These are phyloP conservation scores for Stenurella melanura DNA, from an alignment of 2,888 invertebrate genomes.

Conservation along the genomic window DNA sequence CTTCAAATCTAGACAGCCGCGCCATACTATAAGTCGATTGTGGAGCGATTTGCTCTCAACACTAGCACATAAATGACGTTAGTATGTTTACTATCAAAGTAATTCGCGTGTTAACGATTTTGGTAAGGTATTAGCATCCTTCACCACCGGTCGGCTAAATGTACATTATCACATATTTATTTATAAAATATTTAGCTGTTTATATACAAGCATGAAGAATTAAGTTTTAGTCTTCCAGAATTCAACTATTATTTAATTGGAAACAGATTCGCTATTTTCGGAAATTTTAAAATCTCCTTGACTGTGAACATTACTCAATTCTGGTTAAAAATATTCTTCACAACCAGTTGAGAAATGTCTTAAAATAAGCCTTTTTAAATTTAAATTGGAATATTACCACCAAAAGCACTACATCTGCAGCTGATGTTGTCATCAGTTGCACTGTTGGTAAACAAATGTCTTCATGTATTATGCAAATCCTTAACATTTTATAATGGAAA, in stretches of 20 bases:
- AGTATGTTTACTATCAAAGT: conserved; percentile 3
- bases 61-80: background rate
- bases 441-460: too few species aligned
- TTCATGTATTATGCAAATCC: too few species aligned
- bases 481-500: too few species aligned
- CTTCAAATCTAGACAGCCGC: background rate
- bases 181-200: conserved; percentile 3
- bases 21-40: background rate
- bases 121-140: background rate
- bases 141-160: background rate
- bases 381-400: too few species aligned
- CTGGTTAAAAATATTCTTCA: too few species aligned
- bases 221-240: background rate
- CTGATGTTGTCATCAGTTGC: too few species aligned
- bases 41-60: background rate
- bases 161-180: background rate
- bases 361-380: too few species aligned
- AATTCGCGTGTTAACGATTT: background rate
- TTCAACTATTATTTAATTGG: background rate
- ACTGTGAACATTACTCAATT: too few species aligned
- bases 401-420: too few species aligned
- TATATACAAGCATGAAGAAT: background rate
- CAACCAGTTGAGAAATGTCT: too few species aligned
- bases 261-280: too few species aligned
- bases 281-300: too few species aligned